Percentiles rank a stretch among this genome's conserved stretches.
These are phyloP conservation scores for Merodon equestris DNA, from an alignment of 2,888 invertebrate species.

Conservation along the genomic window DNA sequence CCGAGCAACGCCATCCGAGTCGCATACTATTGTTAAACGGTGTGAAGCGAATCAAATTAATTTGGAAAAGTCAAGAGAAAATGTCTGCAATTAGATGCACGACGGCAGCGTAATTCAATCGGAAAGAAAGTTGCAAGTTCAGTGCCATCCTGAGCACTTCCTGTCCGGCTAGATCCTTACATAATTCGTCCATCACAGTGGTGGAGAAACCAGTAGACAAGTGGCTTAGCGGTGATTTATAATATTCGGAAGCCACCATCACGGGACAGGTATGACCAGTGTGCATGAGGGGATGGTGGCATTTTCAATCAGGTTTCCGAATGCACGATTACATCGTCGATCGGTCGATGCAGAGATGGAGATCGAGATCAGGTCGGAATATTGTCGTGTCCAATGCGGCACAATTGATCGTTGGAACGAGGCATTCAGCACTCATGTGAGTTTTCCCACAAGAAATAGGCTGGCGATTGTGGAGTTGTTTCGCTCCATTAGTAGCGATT, in stretches of 20 bases:
- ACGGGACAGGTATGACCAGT: conserved; percentile 46
- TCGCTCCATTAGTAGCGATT: conserved; percentile 15
- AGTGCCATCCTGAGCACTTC: conserved; percentile 27
- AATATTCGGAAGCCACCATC: conserved; percentile 40
- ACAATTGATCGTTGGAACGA: conserved; percentile 34
- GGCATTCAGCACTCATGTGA: conserved; percentile 1
- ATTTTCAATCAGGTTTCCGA: conserved; percentile 46
- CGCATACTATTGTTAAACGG: conserved; percentile 47
- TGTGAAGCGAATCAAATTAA: conserved; percentile 58
- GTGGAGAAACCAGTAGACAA: conserved; percentile 34
- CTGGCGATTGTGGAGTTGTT: neutral
- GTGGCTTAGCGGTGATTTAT: conserved; percentile 41
- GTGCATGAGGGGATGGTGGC: conserved; percentile 6
- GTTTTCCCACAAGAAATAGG: conserved; percentile 17
- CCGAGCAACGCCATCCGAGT: neutral
- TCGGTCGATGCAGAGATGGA: neutral
- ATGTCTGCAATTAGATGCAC: conserved; percentile 40
- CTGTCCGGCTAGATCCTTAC: conserved; percentile 46
- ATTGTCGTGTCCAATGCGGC: conserved; percentile 16
- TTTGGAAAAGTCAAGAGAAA: conserved; percentile 17
- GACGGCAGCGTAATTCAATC: conserved; percentile 14
- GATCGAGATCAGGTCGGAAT: conserved; percentile 18
- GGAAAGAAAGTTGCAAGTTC: conserved; percentile 59
- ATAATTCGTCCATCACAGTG: conserved; percentile 27
- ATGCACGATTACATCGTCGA: conserved; percentile 13